phyloP scores from a whole-genome alignment of 2,113 vertebrate genomes.

The Chionodraco myersi region DNA sequence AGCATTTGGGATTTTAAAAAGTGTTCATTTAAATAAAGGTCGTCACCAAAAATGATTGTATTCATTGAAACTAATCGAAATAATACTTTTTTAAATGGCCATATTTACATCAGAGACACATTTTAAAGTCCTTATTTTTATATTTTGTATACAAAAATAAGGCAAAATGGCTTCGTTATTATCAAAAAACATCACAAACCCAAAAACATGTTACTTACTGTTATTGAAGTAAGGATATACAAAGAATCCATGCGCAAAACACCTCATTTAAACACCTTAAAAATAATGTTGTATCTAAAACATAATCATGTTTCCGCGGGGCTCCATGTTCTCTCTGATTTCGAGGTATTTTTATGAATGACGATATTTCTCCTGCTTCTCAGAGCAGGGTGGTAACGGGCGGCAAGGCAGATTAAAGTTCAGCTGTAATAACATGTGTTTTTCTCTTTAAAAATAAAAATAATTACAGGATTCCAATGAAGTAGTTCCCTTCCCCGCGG shows the following conservation, averaged over 20 bases:
- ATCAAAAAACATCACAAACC: too few relatives aligned
- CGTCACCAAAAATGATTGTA: neutral
- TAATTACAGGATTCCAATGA: constrained; percentile 67
- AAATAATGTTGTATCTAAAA: constrained; percentile 6
- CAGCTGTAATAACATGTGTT: constrained; percentile 49
- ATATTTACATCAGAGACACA: neutral
- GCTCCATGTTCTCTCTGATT: constrained; percentile 1
- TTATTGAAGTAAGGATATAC: neutral
- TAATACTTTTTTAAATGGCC: neutral
- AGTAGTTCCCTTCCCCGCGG: constrained; percentile 29
- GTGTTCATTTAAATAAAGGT: neutral
- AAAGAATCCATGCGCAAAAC: neutral
- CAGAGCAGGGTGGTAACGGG: constrained; percentile 39
- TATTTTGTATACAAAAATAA: neutral
- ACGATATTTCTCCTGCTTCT: constrained; percentile 34
- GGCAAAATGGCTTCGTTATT: neutral
- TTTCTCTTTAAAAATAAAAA: constrained; percentile 34
- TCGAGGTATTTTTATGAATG: constrained; percentile 24
- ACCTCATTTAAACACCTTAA: neutral
- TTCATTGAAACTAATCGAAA: neutral
- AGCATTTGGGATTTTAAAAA: too few relatives aligned
- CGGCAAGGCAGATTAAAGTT: constrained; percentile 36
- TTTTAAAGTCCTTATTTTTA: neutral
- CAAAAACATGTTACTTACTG: too few relatives aligned
- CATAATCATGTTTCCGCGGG: neutral